These are phyloP conservation scores for Acanthaster planci DNA, from an alignment of 35 echinoderm and acorn worm species.

Conservation along the genomic window DNA sequence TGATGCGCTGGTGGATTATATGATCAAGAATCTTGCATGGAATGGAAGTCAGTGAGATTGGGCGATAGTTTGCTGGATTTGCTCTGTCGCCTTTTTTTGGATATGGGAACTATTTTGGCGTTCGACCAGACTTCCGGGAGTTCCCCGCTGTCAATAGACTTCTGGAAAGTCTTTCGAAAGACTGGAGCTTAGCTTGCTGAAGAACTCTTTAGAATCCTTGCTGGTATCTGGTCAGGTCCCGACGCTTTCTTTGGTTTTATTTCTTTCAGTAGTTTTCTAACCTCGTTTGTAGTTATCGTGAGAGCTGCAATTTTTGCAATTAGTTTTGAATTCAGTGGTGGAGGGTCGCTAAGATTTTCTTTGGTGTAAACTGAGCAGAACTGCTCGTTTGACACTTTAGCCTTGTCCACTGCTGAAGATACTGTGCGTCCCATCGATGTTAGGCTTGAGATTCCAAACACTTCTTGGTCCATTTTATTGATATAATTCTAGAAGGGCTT, in stretches of 20 bases:
- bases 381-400: conserved; percentile 15
- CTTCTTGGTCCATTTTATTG: too few species aligned
- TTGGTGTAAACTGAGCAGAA: too few species aligned
- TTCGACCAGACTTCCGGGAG: conserved; percentile 45
- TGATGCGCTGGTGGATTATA: conserved; percentile 29
- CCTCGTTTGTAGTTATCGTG: conserved; percentile 8
- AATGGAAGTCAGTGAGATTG: too few species aligned
- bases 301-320: conserved; percentile 33
- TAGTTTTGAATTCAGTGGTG: not conserved
- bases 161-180: conserved; percentile 44
- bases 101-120: conserved; percentile 53
- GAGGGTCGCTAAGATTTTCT: conserved; percentile 14
- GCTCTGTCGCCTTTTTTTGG: conserved; percentile 54
- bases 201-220: not conserved
- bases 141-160: conserved; percentile 24
- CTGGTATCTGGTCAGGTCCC: conserved; percentile 54
- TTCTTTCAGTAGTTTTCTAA: too few species aligned
- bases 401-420: conserved; percentile 16
- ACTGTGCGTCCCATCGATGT: not conserved
- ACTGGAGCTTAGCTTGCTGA: too few species aligned
- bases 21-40: too few species aligned
- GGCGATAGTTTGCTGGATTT: too few species aligned
- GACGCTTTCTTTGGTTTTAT: conserved; percentile 46
- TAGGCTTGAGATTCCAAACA: conserved; percentile 16
- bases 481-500: conserved; percentile 30